Evolutionary conservation across 2,888 invertebrate genomes (phyloP).

Genomic region (Drosophila meridiana): DNA sequence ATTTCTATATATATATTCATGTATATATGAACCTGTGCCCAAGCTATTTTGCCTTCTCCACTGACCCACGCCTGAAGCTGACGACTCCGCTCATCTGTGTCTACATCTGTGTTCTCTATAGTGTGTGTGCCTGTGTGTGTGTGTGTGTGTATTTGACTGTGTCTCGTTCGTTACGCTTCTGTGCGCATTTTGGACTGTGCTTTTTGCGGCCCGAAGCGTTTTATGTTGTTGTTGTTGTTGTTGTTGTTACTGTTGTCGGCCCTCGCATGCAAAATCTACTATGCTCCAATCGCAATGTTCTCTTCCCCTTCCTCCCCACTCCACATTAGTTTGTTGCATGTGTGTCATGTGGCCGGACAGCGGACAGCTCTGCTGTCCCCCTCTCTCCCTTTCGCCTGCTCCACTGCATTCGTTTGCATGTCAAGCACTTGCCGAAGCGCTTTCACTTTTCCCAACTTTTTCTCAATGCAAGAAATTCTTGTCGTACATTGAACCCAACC

Average conservation of each 20-base stretch:
- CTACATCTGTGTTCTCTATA: constrained; percentile 10
- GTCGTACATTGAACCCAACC: constrained; percentile 42
- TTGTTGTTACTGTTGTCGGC: constrained; percentile 2
- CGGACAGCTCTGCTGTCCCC: constrained; percentile 12
- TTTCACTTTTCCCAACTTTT: constrained; percentile 67
- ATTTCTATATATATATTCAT: neutral
- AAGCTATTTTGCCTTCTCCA: constrained; percentile 43
- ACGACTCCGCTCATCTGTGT: constrained; percentile 41
- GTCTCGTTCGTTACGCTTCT: constrained; percentile 74
- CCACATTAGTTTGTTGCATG: constrained; percentile 59
- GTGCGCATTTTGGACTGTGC: constrained; percentile 75
- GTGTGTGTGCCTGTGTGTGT: neutral
- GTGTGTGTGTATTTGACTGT: constrained; percentile 19
- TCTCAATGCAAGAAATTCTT: constrained; percentile 26
- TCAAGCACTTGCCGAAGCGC: constrained; percentile 56
- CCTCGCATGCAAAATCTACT: constrained; percentile 67
- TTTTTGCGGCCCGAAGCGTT: constrained; percentile 64
- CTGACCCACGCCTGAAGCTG: constrained; percentile 70
- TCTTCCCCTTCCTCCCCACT: neutral
- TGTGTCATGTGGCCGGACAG: constrained; percentile 58
- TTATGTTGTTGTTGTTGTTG: constrained; percentile 22
- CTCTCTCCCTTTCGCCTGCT: constrained; percentile 39
- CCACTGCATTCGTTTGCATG: constrained; percentile 71
- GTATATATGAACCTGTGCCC: constrained; percentile 50
- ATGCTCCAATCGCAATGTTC: constrained; percentile 5